These are phyloP conservation scores for Chitala chitala DNA, from an alignment of 2,113 vertebrate species.

Conservation along the genomic window DNA sequence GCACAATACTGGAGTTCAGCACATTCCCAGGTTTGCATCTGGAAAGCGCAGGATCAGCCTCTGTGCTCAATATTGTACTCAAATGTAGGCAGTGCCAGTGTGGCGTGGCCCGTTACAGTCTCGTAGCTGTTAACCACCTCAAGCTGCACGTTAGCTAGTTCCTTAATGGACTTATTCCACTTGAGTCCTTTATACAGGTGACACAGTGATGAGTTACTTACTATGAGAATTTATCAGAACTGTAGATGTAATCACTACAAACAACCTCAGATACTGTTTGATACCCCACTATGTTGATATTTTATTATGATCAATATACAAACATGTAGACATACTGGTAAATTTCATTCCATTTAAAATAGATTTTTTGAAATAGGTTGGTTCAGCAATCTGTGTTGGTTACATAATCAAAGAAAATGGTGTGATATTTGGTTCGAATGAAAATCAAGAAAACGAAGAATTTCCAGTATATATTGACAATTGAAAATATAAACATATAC, in stretches of 20 bases:
- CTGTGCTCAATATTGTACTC: too few relatives aligned
- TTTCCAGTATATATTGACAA: not conserved
- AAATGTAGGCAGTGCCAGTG: too few relatives aligned
- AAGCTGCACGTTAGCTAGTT: constrained; percentile 3
- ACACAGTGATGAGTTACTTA: not conserved
- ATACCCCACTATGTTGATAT: not conserved
- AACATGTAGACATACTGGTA: not conserved
- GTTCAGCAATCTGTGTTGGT: not conserved
- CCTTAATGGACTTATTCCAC: not conserved
- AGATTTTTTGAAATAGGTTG: not conserved
- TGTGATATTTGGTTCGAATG: not conserved
- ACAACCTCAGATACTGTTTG: not conserved
- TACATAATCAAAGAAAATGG: not conserved
- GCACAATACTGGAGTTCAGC: too few relatives aligned
- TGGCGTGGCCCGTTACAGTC: not conserved
- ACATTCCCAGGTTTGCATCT: too few relatives aligned
- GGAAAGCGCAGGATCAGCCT: too few relatives aligned
- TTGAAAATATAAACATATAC: not conserved
- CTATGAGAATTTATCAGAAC: not conserved
- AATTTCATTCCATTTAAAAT: not conserved
- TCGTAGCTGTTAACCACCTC: not conserved
- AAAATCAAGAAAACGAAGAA: not conserved
- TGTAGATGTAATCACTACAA: not conserved
- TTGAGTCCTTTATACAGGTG: not conserved
- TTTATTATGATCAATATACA: too few relatives aligned